Base-by-base conservation (phyloP, 2,888 invertebrate genomes). In the Andrena dorsata region DNA sequence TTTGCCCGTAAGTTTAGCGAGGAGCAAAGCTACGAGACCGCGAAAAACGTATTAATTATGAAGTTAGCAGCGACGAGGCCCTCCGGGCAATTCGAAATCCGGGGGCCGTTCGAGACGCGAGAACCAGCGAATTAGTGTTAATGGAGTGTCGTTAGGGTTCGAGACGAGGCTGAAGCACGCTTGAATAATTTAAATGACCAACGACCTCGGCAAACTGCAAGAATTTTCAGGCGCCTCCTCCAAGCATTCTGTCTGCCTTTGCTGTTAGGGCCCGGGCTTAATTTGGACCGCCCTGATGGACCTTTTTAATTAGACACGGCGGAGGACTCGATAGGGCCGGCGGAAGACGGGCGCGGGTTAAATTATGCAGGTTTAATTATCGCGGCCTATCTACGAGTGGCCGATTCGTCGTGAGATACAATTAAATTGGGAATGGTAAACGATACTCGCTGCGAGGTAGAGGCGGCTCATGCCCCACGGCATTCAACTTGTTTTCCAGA, bases 171-270 rank as follows among this genome's bases (percentile, higher is more conserved):
- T 56, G 56, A 65, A 66, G 26, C 23, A 41, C 23, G 56, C 7
- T 26, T 71, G 80, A 80, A 82, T 82, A 82, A 82, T 81, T 82
- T 63, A 82, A 60, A 70, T 41, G 70, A 30, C 58, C 35, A 13
- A 65, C 75, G 63, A 58, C 51, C 63, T 35, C 32, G 26, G 47
- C 7, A 47, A n/a, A 26, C 47, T 23, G 28, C 47, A 32, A 23
- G 75, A 75, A 80, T 82, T 60, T 80, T 65, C 69, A 65, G 65
- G 35, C 32, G 63, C 16, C 41, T 41, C 26, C 23, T 65, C 20
- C 20, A 35, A 32, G 6, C 41, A n/a, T 61, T 32, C 30, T 28
- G 26, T 30, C 35, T 28, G 41, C 35, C 26, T 23, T n/a, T 16
- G 6, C 53, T 10, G 23, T 41, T 20, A n/a, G 28, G 63, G 56